These are phyloP conservation scores for Callinectes sapidus DNA, from an alignment of 2,888 invertebrate species.

Conservation along the genomic window DNA sequence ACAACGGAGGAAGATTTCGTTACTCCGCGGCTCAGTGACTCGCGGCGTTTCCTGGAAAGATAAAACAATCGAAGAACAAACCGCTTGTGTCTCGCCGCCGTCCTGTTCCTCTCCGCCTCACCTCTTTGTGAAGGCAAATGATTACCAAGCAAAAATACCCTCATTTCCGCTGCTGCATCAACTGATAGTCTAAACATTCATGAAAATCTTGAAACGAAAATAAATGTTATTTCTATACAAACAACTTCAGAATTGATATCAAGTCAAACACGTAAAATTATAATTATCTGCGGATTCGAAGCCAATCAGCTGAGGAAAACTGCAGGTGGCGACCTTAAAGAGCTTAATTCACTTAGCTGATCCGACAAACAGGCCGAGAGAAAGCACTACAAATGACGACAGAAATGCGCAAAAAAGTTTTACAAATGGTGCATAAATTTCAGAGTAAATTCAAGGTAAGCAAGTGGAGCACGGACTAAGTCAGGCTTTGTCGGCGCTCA, in stretches of 20 bases:
- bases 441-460: not conserved
- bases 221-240: not conserved
- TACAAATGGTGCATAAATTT: not conserved
- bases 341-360: not conserved
- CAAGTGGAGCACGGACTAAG: not conserved
- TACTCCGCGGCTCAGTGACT: not conserved
- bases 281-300: not conserved
- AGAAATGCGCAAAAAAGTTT: constrained; percentile 6
- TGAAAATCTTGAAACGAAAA: not conserved
- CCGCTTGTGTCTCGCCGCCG: not conserved
- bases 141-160: not conserved
- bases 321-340: not conserved
- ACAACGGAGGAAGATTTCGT: not conserved
- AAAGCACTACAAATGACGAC: not conserved
- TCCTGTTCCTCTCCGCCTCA: not conserved
- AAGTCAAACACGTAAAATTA: not conserved
- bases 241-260: not conserved
- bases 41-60: constrained; percentile 4
- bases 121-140: not conserved
- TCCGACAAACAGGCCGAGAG: not conserved
- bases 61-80: not conserved
- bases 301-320: not conserved
- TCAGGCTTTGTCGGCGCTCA: not conserved
- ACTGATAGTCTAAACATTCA: not conserved
- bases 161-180: not conserved